Evolutionary conservation across 2,888 invertebrate genomes (phyloP).

Genomic region (Hydroisotoma schaefferi): DNA sequence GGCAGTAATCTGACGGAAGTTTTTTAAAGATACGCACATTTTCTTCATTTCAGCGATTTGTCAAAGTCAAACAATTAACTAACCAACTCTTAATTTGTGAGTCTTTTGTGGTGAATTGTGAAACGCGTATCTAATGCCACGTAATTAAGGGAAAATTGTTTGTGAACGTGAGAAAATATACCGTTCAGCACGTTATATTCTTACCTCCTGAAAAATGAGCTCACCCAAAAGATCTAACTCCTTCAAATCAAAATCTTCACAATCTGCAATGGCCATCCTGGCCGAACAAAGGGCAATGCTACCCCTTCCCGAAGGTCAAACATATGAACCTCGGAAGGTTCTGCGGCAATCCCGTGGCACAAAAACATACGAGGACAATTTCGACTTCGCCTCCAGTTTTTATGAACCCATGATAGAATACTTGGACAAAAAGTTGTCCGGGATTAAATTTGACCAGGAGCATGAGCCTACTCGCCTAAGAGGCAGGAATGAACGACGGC

Average conservation of each 20-base stretch:
- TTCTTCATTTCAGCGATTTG: too few species aligned
- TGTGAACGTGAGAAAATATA: too few species aligned
- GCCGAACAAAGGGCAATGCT: constrained; percentile 35
- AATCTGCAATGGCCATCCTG: constrained; percentile 42
- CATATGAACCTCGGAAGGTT: constrained; percentile 10
- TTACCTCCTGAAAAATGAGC: too few species aligned
- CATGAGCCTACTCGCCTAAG: constrained; percentile 67
- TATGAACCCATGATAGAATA: constrained; percentile 86
- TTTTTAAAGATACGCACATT: too few species aligned
- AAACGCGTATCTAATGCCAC: too few species aligned
- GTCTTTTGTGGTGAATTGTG: too few species aligned
- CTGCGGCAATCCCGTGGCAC: constrained; percentile 7
- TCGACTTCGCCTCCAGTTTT: constrained; percentile 76
- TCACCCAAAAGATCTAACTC: constrained; percentile 18
- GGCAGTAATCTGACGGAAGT: too few species aligned
- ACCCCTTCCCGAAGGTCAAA: constrained; percentile 7
- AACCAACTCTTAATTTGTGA: too few species aligned
- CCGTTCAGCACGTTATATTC: too few species aligned
- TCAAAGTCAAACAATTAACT: too few species aligned
- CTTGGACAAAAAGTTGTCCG: constrained; percentile 61
- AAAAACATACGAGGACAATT: constrained; percentile 68
- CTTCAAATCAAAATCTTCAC: constrained; percentile 19
- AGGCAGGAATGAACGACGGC: constrained; percentile 67
- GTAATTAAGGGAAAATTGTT: too few species aligned
- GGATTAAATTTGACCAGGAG: constrained; percentile 9